phyloP scores from a whole-genome alignment of 2,797 vertebrate genomes.

The Thunnus albacares region DNA sequence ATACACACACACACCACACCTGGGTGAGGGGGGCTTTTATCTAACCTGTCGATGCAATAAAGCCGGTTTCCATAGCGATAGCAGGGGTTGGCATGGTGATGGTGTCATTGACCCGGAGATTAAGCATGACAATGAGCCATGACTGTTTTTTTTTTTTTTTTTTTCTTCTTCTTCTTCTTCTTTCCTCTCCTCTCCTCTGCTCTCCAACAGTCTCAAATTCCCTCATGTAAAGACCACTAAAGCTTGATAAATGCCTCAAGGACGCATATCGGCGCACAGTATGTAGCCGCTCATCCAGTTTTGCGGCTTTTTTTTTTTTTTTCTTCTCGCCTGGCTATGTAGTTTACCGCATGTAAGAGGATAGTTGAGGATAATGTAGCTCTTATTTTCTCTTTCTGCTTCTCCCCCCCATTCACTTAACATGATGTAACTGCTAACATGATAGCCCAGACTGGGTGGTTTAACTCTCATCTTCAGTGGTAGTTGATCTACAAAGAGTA shows the following conservation, averaged over 20 bases:
- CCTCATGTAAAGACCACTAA: slow-evolving; percentile 35
- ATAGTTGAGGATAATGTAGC: slow-evolving; percentile 49
- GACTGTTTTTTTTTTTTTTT: slow-evolving; percentile 48
- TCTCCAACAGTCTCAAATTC: slow-evolving; percentile 64
- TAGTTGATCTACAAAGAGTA: neutral
- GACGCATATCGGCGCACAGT: slow-evolving; percentile 42
- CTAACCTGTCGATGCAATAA: slow-evolving; percentile 74
- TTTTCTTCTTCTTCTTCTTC: slow-evolving; percentile 67
- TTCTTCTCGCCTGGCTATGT: neutral
- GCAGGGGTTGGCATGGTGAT: slow-evolving; percentile 82
- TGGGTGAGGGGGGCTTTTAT: slow-evolving; percentile 63
- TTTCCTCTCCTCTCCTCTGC: slow-evolving; percentile 34
- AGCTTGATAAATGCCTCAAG: slow-evolving; percentile 68
- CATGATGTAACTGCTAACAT: slow-evolving; percentile 52
- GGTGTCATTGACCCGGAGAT: slow-evolving; percentile 82
- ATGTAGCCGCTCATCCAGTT: slow-evolving; percentile 35
- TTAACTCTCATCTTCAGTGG: neutral
- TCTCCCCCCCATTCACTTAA: slow-evolving; percentile 25
- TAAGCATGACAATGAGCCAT: slow-evolving; percentile 80
- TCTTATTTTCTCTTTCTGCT: slow-evolving; percentile 14
- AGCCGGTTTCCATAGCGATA: slow-evolving; percentile 79
- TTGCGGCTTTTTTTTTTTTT: slow-evolving; percentile 14
- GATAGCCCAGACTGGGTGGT: slow-evolving; percentile 14
- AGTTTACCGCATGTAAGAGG: slow-evolving; percentile 49
- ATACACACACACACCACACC: slow-evolving; percentile 56